Conservation (phyloP, 2,113 vertebrate species). For the Machaerirhynchus nigripectus region DNA sequence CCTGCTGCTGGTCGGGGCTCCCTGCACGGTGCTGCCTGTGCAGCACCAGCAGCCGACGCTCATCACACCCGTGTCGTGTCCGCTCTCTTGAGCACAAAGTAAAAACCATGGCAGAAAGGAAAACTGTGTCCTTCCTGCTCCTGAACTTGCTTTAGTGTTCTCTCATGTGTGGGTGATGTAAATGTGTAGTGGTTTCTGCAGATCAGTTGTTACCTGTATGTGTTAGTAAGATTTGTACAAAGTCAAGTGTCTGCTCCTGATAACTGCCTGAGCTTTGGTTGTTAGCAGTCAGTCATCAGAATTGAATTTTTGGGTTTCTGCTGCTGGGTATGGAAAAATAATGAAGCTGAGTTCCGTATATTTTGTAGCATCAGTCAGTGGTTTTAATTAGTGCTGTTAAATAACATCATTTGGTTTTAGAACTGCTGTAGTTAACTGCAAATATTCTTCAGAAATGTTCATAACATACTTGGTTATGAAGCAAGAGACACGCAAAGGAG, state of each 20-base stretch:
- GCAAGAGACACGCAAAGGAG: neutral
- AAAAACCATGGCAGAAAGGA: neutral
- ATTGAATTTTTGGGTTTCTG: neutral
- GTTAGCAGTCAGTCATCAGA: neutral
- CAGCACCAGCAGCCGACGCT: accelerated
- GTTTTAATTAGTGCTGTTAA: neutral
- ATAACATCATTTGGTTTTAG: neutral
- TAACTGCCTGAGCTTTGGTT: neutral
- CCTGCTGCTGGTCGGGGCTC: neutral
- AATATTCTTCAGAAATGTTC: neutral
- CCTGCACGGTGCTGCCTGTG: neutral
- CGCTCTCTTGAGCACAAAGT: accelerated
- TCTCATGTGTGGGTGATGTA: neutral
- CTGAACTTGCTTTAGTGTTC: neutral
- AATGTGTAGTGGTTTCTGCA: neutral
- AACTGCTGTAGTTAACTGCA: neutral
- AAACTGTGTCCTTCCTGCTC: neutral
- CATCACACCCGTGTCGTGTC: accelerated
- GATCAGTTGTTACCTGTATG: neutral
- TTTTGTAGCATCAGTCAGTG: neutral
- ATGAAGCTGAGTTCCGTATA: neutral
- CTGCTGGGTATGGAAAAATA: neutral
- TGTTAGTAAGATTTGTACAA: accelerated
- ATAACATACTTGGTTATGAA: neutral
- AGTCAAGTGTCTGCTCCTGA: neutral